Evolutionary conservation across 2,888 invertebrate species (phyloP).

Genomic region (Drosophila crucigera): DNA sequence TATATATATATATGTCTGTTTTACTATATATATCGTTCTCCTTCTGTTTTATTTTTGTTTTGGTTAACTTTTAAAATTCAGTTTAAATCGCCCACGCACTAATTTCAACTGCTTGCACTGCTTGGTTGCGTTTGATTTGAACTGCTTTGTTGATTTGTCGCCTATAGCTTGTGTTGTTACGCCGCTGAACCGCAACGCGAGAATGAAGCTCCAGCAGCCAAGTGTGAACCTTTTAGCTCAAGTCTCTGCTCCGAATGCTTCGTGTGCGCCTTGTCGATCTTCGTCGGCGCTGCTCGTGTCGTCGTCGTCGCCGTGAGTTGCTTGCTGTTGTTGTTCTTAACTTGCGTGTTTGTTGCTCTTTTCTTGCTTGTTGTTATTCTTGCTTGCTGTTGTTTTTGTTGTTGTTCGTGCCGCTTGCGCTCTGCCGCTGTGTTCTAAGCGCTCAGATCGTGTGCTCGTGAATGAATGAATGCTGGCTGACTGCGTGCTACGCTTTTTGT

Average conservation of each 20-base stretch:
- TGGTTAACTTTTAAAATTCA: neutral
- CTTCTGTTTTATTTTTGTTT: conserved; percentile 11
- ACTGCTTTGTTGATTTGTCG: neutral
- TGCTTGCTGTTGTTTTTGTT: conserved; percentile 29
- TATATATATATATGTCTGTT: conserved; percentile 13
- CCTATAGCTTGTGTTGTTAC: conserved; percentile 35
- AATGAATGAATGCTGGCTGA: conserved; percentile 79
- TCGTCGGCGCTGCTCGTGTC: conserved; percentile 19
- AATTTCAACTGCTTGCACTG: conserved; percentile 45
- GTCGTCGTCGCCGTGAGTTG: conserved; percentile 7
- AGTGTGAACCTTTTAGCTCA: conserved; percentile 74
- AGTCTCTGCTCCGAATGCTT: conserved; percentile 46
- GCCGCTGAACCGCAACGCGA: conserved; percentile 71
- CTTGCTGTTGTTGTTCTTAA: conserved; percentile 11
- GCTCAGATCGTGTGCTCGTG: conserved; percentile 80
- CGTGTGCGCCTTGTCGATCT: conserved; percentile 31
- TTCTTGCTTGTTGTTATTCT: conserved; percentile 24
- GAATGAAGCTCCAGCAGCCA: conserved; percentile 74
- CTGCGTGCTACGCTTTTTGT: conserved; percentile 72
- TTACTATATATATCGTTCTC: conserved; percentile 3
- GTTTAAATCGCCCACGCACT: conserved; percentile 50
- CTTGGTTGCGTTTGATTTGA: conserved; percentile 22
- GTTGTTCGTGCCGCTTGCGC: conserved; percentile 36
- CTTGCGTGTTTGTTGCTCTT: conserved; percentile 14
- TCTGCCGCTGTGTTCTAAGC: conserved; percentile 78